phyloP scores from a whole-genome alignment of 2,113 vertebrate species.

The Desmodus rotundus region DNA sequence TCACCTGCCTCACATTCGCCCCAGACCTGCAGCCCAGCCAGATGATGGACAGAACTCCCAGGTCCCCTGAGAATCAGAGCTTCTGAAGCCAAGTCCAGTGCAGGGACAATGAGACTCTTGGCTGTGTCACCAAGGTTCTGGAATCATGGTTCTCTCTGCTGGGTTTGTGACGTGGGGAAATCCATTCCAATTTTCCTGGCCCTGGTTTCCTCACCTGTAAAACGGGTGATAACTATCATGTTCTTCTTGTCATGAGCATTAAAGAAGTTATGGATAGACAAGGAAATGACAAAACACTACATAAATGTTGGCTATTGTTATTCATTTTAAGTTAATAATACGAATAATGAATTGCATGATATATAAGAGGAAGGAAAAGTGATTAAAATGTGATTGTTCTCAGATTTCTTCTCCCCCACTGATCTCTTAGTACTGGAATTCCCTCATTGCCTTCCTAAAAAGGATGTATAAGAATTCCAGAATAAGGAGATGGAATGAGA shows the following conservation, averaged over 20 bases:
- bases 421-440: not conserved
- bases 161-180: not conserved
- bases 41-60: not conserved
- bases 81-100: not conserved
- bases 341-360: not conserved
- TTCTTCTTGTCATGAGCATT: not conserved
- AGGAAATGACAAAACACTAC: not conserved
- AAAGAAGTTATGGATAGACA: not conserved
- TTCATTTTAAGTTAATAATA: not conserved
- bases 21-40: not conserved
- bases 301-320: not conserved
- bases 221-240: not conserved
- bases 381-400: not conserved
- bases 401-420: not conserved
- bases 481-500: not conserved
- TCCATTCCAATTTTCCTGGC: not conserved
- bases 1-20: not conserved
- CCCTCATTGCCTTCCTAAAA: not conserved
- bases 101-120: not conserved
- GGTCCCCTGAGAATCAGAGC: not conserved
- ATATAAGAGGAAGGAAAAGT: not conserved
- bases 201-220: not conserved
- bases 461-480: not conserved
- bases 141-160: not conserved
- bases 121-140: accelerated